These are phyloP conservation scores for Turnix velox DNA, from an alignment of 2,113 vertebrate genomes.

Conservation along the genomic window DNA sequence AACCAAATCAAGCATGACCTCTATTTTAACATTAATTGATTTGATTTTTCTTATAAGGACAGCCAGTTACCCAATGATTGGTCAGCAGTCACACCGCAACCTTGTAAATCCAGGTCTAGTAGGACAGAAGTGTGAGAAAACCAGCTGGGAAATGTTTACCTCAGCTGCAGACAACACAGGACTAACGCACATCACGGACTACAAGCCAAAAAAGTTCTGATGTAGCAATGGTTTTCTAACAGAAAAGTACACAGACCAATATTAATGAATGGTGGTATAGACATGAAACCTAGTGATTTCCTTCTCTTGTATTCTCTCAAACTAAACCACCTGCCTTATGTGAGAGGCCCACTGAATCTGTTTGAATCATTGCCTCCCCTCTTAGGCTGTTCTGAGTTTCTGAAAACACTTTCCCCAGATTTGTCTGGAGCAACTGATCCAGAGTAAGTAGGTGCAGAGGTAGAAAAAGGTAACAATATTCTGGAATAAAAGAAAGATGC, in stretches of 20 bases:
- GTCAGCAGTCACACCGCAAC: not conserved
- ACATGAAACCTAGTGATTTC: not conserved
- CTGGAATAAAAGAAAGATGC: not conserved
- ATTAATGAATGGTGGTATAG: not conserved
- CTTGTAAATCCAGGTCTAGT: not conserved
- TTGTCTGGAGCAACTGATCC: not conserved
- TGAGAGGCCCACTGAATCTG: not conserved
- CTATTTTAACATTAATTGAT: not conserved
- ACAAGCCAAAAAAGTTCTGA: not conserved
- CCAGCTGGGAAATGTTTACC: not conserved
- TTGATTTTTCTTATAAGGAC: not conserved
- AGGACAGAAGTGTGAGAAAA: not conserved
- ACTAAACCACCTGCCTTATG: not conserved
- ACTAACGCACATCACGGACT: not conserved
- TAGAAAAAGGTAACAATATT: not conserved
- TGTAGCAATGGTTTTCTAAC: not conserved
- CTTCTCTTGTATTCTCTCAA: not conserved
- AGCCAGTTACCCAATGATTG: not conserved
- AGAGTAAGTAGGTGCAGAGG: not conserved
- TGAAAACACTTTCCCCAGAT: not conserved
- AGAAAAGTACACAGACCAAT: not conserved
- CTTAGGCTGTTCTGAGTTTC: not conserved
- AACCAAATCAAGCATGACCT: not conserved
- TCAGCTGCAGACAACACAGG: not conserved
- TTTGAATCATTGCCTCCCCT: not conserved